Percentiles rank a stretch among this genome's conserved stretches.
Conservation (phyloP, 2,797 vertebrate genomes). For the Tolypeutes matacus region DNA sequence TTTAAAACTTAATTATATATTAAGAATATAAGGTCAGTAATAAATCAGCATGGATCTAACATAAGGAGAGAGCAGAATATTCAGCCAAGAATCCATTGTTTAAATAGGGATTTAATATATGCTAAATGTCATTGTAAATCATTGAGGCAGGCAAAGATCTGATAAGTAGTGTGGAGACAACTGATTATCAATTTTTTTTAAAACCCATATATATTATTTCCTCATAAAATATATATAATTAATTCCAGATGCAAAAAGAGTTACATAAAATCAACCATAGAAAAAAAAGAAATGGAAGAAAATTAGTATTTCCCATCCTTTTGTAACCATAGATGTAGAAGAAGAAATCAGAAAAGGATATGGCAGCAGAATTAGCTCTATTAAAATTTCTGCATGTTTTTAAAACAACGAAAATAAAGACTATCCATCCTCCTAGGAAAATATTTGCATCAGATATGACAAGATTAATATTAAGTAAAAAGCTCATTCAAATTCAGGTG, state of each 20-base stretch:
- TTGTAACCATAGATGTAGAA: neutral
- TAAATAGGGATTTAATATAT: slow-evolving; percentile 9
- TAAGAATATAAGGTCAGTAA: neutral
- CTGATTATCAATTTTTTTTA: neutral
- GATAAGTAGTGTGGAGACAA: neutral
- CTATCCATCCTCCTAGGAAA: neutral
- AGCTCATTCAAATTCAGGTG: slow-evolving; percentile 11
- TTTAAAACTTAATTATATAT: slow-evolving; percentile 45
- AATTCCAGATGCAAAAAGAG: neutral
- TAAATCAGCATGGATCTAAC: neutral
- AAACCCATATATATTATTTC: neutral
- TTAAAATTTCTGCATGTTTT: slow-evolving; percentile 29
- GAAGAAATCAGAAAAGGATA: slow-evolving; percentile 7
- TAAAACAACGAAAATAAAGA: slow-evolving; percentile 8
- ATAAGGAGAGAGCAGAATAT: neutral
- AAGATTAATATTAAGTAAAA: slow-evolving; percentile 21
- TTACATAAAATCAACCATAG: neutral
- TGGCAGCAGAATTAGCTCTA: neutral
- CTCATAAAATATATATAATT: neutral
- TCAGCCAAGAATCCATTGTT: slow-evolving; percentile 30
- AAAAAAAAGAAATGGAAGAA: neutral
- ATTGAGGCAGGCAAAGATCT: neutral
- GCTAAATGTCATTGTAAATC: neutral
- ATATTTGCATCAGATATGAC: neutral
- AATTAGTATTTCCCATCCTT: neutral